These are phyloP conservation scores for Acanthosoma haemorrhoidale DNA, from an alignment of 2,888 invertebrate genomes.

Conservation along the genomic window DNA sequence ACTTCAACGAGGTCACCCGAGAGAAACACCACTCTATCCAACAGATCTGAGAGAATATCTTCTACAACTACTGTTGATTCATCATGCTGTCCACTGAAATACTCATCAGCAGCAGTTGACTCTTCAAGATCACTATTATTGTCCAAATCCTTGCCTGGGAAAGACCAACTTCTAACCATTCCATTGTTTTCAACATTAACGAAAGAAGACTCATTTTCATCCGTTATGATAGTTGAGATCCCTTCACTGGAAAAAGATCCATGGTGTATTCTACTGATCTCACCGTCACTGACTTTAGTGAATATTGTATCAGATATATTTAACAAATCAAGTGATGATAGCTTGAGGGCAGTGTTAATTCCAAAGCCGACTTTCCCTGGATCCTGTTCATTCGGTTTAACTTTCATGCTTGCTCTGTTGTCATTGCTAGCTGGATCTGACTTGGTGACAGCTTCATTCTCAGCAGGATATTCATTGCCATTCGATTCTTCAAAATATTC, in stretches of 20 bases:
- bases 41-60: constrained; percentile 55
- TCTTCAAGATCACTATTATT: constrained; percentile 48
- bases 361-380: constrained; percentile 26
- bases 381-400: constrained; percentile 36
- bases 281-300: constrained; percentile 42
- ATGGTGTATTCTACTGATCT: constrained; percentile 33
- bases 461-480: constrained; percentile 27
- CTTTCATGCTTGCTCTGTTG: constrained; percentile 20
- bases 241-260: constrained; percentile 41
- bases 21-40: constrained; percentile 51
- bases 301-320: constrained; percentile 40
- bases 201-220: constrained; percentile 40
- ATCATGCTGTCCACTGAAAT: constrained; percentile 49
- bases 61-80: constrained; percentile 49
- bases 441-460: constrained; percentile 28
- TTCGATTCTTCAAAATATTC: constrained; percentile 41
- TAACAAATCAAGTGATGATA: constrained; percentile 40
- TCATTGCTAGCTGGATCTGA: constrained; percentile 27
- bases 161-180: constrained; percentile 53
- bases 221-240: constrained; percentile 26
- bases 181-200: constrained; percentile 36
- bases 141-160: constrained; percentile 48
- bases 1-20: constrained; percentile 37
- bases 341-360: constrained; percentile 39
- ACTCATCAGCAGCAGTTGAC: constrained; percentile 62